A percentile compares a stretch with the other conserved stretches of the same genome.
Evolutionary conservation across 2,888 invertebrate genomes (phyloP).

Genomic region (Drosophila monieri): DNA sequence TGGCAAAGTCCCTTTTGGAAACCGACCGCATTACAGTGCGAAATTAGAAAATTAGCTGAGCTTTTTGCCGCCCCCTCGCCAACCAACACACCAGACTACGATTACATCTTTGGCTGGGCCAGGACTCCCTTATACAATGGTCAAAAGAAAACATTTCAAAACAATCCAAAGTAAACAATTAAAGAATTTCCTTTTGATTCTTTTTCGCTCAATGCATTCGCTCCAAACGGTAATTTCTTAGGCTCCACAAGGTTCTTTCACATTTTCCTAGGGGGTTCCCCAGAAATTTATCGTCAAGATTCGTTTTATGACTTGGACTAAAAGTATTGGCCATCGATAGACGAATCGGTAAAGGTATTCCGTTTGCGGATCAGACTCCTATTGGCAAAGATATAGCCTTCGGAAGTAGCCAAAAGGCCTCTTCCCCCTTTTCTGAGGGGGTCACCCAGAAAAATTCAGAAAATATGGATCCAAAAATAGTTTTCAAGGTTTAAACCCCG

Average conservation of each 20-base stretch:
- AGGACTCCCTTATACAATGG: not conserved
- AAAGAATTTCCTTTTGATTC: not conserved
- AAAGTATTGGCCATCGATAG: no score
- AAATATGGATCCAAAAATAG: no score
- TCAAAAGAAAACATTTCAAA: not conserved
- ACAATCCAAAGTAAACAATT: not conserved
- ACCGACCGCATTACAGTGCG: conserved; percentile 38
- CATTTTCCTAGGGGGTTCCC: no score
- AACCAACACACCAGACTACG: not conserved
- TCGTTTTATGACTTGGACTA: no score
- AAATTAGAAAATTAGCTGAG: conserved; percentile 53
- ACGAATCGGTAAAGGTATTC: not conserved
- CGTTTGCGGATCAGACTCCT: not conserved
- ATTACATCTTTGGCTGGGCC: conserved; percentile 1
- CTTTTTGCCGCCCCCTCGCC: conserved; percentile 9
- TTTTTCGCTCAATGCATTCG: not conserved
- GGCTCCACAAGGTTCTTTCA: no score
- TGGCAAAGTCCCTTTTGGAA: not conserved
- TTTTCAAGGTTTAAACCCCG: no score
- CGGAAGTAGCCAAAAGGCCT: not conserved
- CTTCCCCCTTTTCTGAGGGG: no score
- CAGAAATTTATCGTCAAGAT: no score
- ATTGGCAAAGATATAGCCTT: not conserved
- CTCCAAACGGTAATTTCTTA: no score
- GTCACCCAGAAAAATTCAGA: no score